A percentile compares a stretch with the other conserved stretches of the same genome.
Conservation (phyloP, 2,797 vertebrate genomes). For the Eupleurogrammus muticus region DNA sequence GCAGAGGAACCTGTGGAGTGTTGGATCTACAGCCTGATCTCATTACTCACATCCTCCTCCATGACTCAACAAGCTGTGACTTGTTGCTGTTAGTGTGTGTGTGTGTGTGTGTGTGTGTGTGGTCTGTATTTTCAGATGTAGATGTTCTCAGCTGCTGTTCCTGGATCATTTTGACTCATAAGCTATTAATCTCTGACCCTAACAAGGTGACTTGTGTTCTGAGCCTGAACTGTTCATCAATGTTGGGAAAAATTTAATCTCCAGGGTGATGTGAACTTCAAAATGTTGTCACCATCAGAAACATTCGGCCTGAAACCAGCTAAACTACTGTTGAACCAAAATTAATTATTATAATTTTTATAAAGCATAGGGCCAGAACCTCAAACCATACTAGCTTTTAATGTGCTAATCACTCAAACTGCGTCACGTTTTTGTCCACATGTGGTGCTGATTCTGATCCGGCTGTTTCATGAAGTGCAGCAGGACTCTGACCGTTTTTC, state of each 20-base stretch:
- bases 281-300: conserved; percentile 1
- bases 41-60: conserved; percentile 66
- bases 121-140: conserved; percentile 19
- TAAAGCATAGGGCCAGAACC: background rate
- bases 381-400: no score
- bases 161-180: no score
- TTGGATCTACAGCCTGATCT: conserved; percentile 53
- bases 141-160: no score
- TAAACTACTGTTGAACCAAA: conserved; percentile 9
- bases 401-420: no score
- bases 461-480: conserved; percentile 10
- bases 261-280: background rate
- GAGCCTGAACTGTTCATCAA: no score
- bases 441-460: conserved; percentile 9
- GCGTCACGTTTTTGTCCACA: background rate
- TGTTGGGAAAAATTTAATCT: conserved; percentile 17
- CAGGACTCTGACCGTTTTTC: conserved; percentile 25
- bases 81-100: conserved; percentile 59
- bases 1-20: no score
- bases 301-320: conserved; percentile 17
- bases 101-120: conserved; percentile 63
- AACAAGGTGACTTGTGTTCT: no score
- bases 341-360: conserved; percentile 1
- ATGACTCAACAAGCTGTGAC: conserved; percentile 74
- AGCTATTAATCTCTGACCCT: no score